Base-by-base conservation (phyloP, 53 echinoderm and acorn worm species). In the Mesocentrotus franciscanus region DNA sequence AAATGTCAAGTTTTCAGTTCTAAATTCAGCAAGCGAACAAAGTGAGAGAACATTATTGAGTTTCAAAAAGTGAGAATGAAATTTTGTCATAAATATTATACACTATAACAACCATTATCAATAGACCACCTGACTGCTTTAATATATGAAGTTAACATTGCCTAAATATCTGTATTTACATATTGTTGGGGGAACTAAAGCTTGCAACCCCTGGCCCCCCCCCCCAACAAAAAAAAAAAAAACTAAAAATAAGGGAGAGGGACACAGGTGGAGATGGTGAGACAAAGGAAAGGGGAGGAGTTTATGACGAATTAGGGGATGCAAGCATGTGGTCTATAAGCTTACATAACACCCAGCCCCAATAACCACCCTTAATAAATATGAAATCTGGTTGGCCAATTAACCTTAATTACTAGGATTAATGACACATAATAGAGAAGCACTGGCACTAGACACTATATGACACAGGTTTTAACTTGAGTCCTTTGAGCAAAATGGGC, bases 341-440 rank as follows among this genome's bases (percentile, higher is more conserved):
- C 84, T 84, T 87, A 87, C 56, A 87, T 87, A 59, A 87, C 87
- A n/a, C 5, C 26, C 24, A 57, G 27, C 58, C 56, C 59, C 58
- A 84, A 84, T 13, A 15, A 87, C 87, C 56, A 87, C 27, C 57
- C 87, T 29, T 87, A 85, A 85, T 85, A 4, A 85, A 75, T 30
- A 75, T 30, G 10, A 59, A 26, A 76, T 30, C 33, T 76, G 76
- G 33, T 33, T 76, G 87, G 58, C n/a, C 58, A 87, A 87, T 57
- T 29, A 87, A 87, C 59, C 58, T n/a, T 0, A 87, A 56, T 87
- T 87, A 87, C 24, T 57, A n/a, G 58, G n/a, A 87, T 29, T 2
- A n/a, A 58, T 87, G 87, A 87, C 87, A 29, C 87, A 87, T 58
- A 58, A 85, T 56, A 49, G 9, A 10, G 14, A 58, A 26, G 12